These are phyloP conservation scores for Podarcis siculus DNA, from an alignment of 2,797 vertebrate genomes.

Conservation along the genomic window DNA sequence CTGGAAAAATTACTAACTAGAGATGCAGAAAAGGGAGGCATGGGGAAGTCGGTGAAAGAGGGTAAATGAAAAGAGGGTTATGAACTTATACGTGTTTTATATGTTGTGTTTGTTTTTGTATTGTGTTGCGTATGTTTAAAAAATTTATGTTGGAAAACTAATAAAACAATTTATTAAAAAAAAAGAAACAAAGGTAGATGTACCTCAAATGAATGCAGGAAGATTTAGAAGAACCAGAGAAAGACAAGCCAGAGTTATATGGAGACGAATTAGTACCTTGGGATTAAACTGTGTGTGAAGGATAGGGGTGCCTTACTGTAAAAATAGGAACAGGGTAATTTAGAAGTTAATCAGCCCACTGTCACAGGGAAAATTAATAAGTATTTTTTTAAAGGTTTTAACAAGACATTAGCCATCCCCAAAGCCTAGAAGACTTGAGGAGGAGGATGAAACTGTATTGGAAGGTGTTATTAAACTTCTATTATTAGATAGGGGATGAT, in stretches of 20 bases:
- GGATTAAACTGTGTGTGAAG: slow-evolving; percentile 86
- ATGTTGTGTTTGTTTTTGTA: no score
- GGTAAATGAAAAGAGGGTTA: no score
- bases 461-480: slow-evolving; percentile 73
- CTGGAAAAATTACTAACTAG: no score
- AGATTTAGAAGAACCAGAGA: slow-evolving; percentile 78
- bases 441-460: slow-evolving; percentile 64
- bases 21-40: no score
- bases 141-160: no score
- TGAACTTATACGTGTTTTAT: no score
- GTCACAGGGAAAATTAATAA: slow-evolving; percentile 83
- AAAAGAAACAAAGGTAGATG: slow-evolving; percentile 72
- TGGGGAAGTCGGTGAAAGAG: no score
- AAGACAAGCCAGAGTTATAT: slow-evolving; percentile 81
- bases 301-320: slow-evolving; percentile 79
- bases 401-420: slow-evolving; percentile 80
- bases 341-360: slow-evolving; percentile 82
- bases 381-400: slow-evolving; percentile 67
- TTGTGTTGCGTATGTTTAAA: no score
- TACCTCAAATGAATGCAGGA: slow-evolving; percentile 72
- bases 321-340: slow-evolving; percentile 82
- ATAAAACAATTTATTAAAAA: no score
- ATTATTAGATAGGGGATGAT: slow-evolving; percentile 78
- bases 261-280: slow-evolving; percentile 82
- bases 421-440: slow-evolving; percentile 70